A percentile compares a stretch with the other conserved stretches of the same genome.
phyloP scores from a whole-genome alignment of 2,888 invertebrate genomes.

The Folsomia candida region DNA sequence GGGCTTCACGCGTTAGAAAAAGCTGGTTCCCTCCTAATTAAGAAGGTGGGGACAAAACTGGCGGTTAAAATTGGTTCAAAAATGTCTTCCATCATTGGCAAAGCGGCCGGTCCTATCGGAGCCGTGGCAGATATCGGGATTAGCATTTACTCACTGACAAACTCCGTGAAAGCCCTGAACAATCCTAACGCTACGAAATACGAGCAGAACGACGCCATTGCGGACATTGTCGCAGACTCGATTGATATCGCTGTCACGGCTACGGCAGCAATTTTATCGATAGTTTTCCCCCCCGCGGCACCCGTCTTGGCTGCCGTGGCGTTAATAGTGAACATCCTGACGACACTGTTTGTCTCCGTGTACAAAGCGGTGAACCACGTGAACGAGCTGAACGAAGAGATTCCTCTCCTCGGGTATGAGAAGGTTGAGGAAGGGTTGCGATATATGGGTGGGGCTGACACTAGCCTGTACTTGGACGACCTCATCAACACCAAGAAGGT shows the following conservation, averaged over 20 bases:
- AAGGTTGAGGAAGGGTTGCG: neutral
- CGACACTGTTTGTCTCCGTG: neutral
- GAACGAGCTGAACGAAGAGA: slow-evolving; percentile 15
- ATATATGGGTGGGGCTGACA: slow-evolving; percentile 7
- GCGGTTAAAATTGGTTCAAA: too few relatives aligned
- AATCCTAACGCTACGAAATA: too few relatives aligned
- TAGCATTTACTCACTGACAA: slow-evolving; percentile 1
- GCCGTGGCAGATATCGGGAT: too few relatives aligned
- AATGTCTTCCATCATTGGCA: slow-evolving; percentile 2
- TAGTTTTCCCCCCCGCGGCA: slow-evolving; percentile 26
- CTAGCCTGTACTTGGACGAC: slow-evolving; percentile 22
- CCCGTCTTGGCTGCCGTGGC: slow-evolving; percentile 19
- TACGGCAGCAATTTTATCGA: neutral
- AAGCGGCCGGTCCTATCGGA: too few relatives aligned
- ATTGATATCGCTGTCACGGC: slow-evolving; percentile 23
- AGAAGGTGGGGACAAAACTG: too few relatives aligned
- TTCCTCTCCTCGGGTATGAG: slow-evolving; percentile 21
- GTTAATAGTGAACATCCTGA: neutral
- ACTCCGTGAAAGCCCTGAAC: neutral
- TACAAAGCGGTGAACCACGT: slow-evolving; percentile 24
- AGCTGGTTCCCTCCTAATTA: neutral
- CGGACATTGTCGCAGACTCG: too few relatives aligned
- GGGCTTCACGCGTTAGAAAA: neutral
- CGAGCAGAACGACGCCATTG: too few relatives aligned
- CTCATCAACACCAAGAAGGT: slow-evolving; percentile 16